A percentile compares a stretch with the other conserved stretches of the same genome.
Conservation (phyloP, 2,113 vertebrate species). For the Jaculus jaculus region DNA sequence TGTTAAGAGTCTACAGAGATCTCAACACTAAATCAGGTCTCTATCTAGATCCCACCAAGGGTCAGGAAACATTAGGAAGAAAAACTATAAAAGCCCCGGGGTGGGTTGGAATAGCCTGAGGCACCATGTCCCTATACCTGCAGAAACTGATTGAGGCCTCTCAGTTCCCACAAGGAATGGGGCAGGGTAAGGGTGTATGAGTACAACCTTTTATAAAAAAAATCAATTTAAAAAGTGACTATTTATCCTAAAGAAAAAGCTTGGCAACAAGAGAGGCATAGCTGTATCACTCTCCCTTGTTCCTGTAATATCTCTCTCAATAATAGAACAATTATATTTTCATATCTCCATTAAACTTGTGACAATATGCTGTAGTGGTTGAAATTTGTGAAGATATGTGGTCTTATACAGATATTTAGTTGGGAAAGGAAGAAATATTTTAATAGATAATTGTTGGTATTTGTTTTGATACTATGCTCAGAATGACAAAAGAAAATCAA, state of each 20-base stretch:
- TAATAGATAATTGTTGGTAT: conserved; percentile 25
- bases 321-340: background rate
- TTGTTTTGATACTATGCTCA: conserved; percentile 7
- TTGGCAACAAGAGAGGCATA: background rate
- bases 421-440: conserved; percentile 25
- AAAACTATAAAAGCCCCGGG: too few species aligned
- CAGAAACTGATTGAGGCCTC: too few species aligned
- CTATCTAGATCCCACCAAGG: too few species aligned
- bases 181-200: too few species aligned
- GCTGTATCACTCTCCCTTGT: conserved; percentile 16
- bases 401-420: background rate
- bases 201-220: too few species aligned
- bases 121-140: too few species aligned
- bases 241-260: background rate
- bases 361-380: conserved; percentile 1
- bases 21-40: too few species aligned
- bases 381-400: conserved; percentile 45
- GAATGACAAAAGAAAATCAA: conserved; percentile 21
- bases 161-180: too few species aligned
- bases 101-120: too few species aligned
- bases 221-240: too few species aligned
- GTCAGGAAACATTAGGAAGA: too few species aligned
- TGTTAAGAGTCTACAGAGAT: too few species aligned
- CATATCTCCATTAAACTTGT: background rate
- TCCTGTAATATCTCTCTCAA: conserved; percentile 9